A percentile compares a stretch with the other conserved stretches of the same genome.
Conservation (phyloP, 2,888 invertebrate species). For the Chorisops tibialis region DNA sequence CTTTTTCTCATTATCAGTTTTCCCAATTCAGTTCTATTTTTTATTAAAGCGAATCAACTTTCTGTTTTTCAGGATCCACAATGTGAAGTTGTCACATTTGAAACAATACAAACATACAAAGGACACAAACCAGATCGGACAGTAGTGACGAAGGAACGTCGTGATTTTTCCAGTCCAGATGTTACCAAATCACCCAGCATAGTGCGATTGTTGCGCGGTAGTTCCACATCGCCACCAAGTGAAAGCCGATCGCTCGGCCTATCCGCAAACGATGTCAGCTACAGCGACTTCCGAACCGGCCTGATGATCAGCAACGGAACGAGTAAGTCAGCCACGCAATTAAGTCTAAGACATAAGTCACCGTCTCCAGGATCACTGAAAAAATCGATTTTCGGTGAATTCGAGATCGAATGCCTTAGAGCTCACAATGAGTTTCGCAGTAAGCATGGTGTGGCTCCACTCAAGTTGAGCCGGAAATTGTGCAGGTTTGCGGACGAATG, state of each 20-base stretch:
- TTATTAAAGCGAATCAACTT: neutral
- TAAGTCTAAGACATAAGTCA: slow-evolving; percentile 38
- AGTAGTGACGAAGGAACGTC: slow-evolving; percentile 59
- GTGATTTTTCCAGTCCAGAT: slow-evolving; percentile 48
- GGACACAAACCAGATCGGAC: slow-evolving; percentile 63
- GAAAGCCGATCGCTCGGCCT: slow-evolving; percentile 36
- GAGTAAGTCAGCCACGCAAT: slow-evolving; percentile 35
- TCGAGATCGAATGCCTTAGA: slow-evolving; percentile 66
- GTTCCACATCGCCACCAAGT: slow-evolving; percentile 36
- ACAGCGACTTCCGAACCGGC: slow-evolving; percentile 34
- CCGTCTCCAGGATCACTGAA: slow-evolving; percentile 41
- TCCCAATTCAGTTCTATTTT: neutral
- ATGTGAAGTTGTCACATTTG: slow-evolving; percentile 62
- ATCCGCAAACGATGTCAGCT: slow-evolving; percentile 37
- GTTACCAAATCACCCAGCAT: slow-evolving; percentile 39
- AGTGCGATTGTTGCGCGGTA: slow-evolving; percentile 37
- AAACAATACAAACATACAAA: slow-evolving; percentile 64
- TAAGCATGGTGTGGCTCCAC: slow-evolving; percentile 64
- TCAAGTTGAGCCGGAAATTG: slow-evolving; percentile 64
- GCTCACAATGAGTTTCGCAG: slow-evolving; percentile 70
- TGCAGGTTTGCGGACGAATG: slow-evolving; percentile 70
- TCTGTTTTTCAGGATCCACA: slow-evolving; percentile 56
- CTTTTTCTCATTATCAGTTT: too few relatives aligned
- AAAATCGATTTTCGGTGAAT: slow-evolving; percentile 46
- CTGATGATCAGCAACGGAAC: slow-evolving; percentile 36